Evolutionary conservation across 2,797 vertebrate species (phyloP).

Genomic region (Leontopithecus rosalia): DNA sequence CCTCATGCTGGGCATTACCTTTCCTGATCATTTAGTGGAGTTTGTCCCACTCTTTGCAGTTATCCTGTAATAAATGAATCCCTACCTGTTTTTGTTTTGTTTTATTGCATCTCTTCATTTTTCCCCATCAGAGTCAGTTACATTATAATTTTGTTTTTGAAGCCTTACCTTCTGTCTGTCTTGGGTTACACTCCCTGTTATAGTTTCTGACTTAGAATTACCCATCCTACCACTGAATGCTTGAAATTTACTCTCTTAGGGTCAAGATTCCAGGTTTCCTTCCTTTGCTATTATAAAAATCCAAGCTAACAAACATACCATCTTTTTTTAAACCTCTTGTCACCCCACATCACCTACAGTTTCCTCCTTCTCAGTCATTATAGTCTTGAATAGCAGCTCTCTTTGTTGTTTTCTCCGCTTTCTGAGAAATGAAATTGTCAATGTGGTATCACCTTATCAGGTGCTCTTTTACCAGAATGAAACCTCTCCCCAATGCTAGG

Average conservation of each 20-base stretch:
- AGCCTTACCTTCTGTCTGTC: not conserved
- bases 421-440: conserved; percentile 69
- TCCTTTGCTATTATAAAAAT: not conserved
- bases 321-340: not conserved
- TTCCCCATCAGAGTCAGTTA: not conserved
- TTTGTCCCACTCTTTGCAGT: not conserved
- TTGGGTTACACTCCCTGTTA: not conserved
- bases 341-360: not conserved
- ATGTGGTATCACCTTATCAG: conserved; percentile 53
- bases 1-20: not conserved
- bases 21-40: not conserved
- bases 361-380: conserved; percentile 3
- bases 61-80: not conserved
- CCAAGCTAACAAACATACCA: not conserved
- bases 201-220: conserved; percentile 16
- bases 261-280: not conserved
- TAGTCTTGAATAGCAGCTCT: conserved; percentile 21
- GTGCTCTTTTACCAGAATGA: conserved; percentile 65
- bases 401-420: conserved; percentile 58
- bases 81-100: not conserved
- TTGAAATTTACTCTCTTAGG: not conserved
- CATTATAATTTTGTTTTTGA: conserved; percentile 40
- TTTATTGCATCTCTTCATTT: not conserved
- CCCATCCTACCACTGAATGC: not conserved
- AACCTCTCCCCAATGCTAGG: conserved; percentile 35